Base-by-base conservation (phyloP, 2,113 vertebrate species). In the Crotalus viridis region DNA sequence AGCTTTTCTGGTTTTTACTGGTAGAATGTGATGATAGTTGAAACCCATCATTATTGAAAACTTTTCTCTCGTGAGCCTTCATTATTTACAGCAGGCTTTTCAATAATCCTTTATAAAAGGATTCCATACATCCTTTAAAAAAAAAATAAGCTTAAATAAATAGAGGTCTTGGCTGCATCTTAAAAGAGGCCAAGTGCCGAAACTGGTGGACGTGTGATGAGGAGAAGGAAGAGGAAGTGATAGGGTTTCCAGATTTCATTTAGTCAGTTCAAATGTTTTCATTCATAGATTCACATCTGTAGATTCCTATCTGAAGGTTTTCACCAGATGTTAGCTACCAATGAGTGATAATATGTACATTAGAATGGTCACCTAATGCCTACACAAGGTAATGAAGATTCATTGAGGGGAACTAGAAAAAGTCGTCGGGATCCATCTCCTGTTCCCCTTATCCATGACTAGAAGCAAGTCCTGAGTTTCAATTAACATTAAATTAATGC, bases 1-100 rank as follows among this genome's bases (percentile, higher is more conserved):
- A 96, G 97, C 96, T 96, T 96, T 97, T 96, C 94, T 93, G 96
- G 95, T 95, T 96, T 95, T 97, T 1, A 93, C 95, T 96, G 96
- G 92, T 96, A 96, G 97, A 96, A 97, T 97, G 96, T 97, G 97
- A 96, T 96, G 96, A 97, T 96, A 95, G 95, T 96, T 95, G 96
- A 96, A 96, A 97, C 87, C 56, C 96, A 96, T 97, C 93, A 94
- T 97, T 96, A 97, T 97, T 96, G 95, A 95, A 95, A 97, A 95
- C 15, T 64, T 94, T 96, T 96, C 94, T 96, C 97, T 96, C 96
- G 56, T 0, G 96, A 97, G 96, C 89, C 93, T 92, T 96, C 94
- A 95, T 93, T 97, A 90, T 48, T 97, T 97, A 96, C 96, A 95
- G 52, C 39, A 92, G 87, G 95, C 94, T 96, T 96, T 24, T 0